Conservation (phyloP, 2,797 vertebrate genomes). For the Sebastes umbrosus region DNA sequence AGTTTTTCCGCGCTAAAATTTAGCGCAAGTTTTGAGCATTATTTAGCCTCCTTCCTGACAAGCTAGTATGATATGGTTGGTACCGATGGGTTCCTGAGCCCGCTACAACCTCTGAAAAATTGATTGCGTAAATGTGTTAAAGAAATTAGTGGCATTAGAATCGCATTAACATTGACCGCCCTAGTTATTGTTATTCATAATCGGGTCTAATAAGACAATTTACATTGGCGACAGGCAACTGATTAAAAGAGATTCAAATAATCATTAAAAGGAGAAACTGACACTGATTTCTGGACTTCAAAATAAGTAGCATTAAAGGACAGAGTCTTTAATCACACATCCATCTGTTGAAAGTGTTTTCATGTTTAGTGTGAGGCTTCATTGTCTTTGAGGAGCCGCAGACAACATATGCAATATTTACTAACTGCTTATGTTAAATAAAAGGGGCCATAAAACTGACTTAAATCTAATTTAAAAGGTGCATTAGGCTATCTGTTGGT, state of each 20-base stretch:
- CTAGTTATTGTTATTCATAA: background rate
- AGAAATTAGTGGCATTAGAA: too few species aligned
- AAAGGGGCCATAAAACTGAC: background rate
- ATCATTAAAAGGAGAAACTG: background rate
- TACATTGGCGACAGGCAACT: background rate
- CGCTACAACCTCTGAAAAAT: too few species aligned
- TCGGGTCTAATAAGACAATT: background rate
- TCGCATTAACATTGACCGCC: too few species aligned
- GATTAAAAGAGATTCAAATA: conserved; percentile 8
- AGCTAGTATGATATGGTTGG: too few species aligned
- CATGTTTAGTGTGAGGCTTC: background rate
- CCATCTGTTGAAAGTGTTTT: background rate
- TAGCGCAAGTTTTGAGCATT: too few species aligned
- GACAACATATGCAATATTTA: background rate
- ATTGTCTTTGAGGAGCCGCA: background rate
- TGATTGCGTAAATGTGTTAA: too few species aligned
- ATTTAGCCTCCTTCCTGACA: too few species aligned
- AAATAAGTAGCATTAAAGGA: background rate
- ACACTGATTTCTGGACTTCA: background rate
- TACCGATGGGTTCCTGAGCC: too few species aligned
- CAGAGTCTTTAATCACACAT: background rate
- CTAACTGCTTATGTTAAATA: background rate
- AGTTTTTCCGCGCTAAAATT: too few species aligned
- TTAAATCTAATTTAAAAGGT: conserved; percentile 9
- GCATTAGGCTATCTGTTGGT: background rate